Evolutionary conservation across 2,888 invertebrate species (phyloP).

Genomic region (Chirona hameri): DNA sequence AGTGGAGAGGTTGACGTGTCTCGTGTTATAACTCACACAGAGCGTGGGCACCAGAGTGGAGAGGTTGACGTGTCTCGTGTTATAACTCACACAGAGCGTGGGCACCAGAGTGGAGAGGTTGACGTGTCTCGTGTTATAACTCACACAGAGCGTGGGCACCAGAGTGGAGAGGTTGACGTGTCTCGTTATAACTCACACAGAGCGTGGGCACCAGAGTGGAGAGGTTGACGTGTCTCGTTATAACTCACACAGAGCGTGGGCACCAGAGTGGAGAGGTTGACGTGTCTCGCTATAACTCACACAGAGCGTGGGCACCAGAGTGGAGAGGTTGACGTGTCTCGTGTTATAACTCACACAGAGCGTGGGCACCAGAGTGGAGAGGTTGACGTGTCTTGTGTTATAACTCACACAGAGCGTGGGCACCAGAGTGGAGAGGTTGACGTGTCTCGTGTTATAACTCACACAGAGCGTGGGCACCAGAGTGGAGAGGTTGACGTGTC

Average conservation of each 20-base stretch:
- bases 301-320: conserved; percentile 87
- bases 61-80: conserved; percentile 87
- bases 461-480: conserved; percentile 89
- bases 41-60: conserved; percentile 86
- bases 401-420: too few relatives aligned
- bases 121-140: conserved; percentile 86
- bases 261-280: conserved; percentile 86
- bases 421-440: conserved; percentile 86
- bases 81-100: too few relatives aligned
- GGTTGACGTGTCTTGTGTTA: conserved; percentile 87
- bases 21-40: too few relatives aligned
- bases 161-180: conserved; percentile 89
- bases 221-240: conserved; percentile 87
- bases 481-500: conserved; percentile 86
- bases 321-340: conserved; percentile 85
- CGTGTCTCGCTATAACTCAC: too few relatives aligned
- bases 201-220: conserved; percentile 86
- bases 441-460: too few relatives aligned
- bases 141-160: conserved; percentile 88
- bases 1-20: conserved; percentile 86
- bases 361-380: conserved; percentile 85
- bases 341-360: too few relatives aligned
- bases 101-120: conserved; percentile 89
- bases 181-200: too few relatives aligned
- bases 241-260: too few relatives aligned